Conservation (phyloP, 2,797 vertebrate species). For the Melanitta fusca region DNA sequence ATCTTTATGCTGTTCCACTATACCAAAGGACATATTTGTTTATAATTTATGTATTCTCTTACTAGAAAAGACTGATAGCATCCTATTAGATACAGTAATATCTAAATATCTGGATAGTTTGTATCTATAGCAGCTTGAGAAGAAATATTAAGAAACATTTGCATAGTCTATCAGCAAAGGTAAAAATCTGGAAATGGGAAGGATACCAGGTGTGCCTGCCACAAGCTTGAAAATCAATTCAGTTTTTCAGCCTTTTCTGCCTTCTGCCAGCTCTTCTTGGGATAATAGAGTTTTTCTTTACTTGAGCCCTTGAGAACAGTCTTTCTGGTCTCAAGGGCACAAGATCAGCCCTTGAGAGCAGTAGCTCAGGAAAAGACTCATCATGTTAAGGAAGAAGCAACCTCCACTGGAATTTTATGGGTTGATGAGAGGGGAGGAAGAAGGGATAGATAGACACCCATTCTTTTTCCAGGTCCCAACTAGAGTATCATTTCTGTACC, state of each 20-base stretch:
- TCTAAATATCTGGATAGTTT: slow-evolving; percentile 79
- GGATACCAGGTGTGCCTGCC: not conserved
- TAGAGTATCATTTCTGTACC: not conserved
- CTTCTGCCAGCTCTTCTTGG: not conserved
- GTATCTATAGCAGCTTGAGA: slow-evolving; percentile 73
- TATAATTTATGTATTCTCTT: slow-evolving; percentile 85
- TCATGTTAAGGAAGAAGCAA: not conserved
- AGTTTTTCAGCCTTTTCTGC: not conserved
- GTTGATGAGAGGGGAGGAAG: not conserved
- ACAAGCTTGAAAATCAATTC: not conserved
- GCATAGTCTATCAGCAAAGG: not conserved
- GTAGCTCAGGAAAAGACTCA: not conserved
- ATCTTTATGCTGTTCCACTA: slow-evolving; percentile 79
- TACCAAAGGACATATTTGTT: slow-evolving; percentile 83
- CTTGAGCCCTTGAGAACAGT: not conserved
- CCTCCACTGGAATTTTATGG: not conserved
- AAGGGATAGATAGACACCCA: too few relatives aligned
- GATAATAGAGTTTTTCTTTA: not conserved
- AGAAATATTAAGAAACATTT: slow-evolving; percentile 51
- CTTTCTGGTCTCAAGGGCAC: too few relatives aligned
- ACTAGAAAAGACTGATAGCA: slow-evolving; percentile 82
- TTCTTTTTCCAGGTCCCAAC: not conserved
- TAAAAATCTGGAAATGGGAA: not conserved
- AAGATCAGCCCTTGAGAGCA: not conserved
- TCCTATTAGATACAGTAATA: slow-evolving; percentile 72